These are phyloP conservation scores for Caiman crocodilus DNA, from an alignment of 2,797 vertebrate species.

Conservation along the genomic window DNA sequence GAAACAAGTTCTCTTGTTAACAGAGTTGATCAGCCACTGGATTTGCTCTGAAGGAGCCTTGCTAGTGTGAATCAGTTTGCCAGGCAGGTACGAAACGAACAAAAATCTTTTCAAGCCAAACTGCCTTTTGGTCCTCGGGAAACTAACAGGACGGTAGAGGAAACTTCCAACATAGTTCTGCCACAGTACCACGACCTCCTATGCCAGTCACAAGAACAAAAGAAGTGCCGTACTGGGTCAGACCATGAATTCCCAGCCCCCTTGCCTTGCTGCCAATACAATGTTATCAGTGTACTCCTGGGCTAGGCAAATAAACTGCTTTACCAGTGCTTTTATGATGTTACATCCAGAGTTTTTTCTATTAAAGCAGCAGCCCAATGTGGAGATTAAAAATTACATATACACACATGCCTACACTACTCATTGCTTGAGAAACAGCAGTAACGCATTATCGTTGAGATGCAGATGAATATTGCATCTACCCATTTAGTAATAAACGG, in stretches of 20 bases:
- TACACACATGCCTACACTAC: background rate
- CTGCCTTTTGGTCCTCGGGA: fast-evolving
- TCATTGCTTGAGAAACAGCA: background rate
- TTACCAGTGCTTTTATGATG: background rate
- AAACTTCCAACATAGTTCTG: background rate
- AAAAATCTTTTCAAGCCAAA: background rate
- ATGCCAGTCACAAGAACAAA: background rate
- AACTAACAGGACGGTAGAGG: background rate
- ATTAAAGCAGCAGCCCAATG: background rate
- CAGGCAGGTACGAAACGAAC: background rate
- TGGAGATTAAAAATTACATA: background rate
- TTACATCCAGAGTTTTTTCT: background rate
- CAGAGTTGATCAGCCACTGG: background rate
- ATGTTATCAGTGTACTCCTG: background rate
- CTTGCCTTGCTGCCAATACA: background rate
- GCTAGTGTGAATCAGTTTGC: background rate
- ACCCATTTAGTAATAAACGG: too few relatives aligned
- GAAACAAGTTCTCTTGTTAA: background rate
- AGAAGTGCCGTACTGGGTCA: too few relatives aligned
- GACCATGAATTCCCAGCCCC: background rate
- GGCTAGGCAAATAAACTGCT: background rate
- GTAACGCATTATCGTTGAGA: background rate
- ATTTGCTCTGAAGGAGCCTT: background rate
- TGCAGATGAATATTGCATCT: background rate
- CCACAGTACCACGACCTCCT: background rate